Percentiles rank a stretch among this genome's conserved stretches.
Conservation (phyloP, 2,113 vertebrate genomes). For the Peromyscus polionotus region DNA sequence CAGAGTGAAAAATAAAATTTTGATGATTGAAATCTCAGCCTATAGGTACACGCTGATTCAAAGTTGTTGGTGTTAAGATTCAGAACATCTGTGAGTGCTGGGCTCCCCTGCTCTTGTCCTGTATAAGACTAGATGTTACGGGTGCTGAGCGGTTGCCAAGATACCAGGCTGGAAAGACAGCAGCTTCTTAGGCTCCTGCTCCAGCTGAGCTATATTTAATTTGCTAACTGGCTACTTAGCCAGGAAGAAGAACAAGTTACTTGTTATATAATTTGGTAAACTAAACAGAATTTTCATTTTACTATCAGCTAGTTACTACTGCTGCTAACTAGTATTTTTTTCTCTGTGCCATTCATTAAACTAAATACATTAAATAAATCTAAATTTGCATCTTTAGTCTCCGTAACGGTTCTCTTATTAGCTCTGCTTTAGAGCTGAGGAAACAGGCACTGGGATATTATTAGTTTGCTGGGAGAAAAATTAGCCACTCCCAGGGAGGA, state of each 20-base stretch:
- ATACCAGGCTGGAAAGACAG: neutral
- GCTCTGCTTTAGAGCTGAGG: neutral
- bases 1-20: constrained; percentile 17
- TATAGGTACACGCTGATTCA: neutral
- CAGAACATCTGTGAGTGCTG: neutral
- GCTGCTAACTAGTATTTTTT: neutral
- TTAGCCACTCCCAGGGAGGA: neutral
- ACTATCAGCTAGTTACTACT: neutral
- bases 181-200: neutral
- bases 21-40: neutral
- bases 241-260: constrained; percentile 1
- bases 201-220: neutral
- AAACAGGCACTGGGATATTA: neutral
- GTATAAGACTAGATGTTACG: neutral
- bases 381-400: neutral
- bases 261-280: neutral
- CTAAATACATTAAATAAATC: neutral
- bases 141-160: neutral
- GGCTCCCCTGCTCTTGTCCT: neutral
- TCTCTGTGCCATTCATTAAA: neutral
- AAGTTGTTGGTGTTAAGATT: neutral
- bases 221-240: neutral
- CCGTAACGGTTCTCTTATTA: neutral
- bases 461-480: neutral
- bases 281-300: neutral